Conservation (phyloP, 2,888 invertebrate genomes). For the Tubulanus polymorphus region DNA sequence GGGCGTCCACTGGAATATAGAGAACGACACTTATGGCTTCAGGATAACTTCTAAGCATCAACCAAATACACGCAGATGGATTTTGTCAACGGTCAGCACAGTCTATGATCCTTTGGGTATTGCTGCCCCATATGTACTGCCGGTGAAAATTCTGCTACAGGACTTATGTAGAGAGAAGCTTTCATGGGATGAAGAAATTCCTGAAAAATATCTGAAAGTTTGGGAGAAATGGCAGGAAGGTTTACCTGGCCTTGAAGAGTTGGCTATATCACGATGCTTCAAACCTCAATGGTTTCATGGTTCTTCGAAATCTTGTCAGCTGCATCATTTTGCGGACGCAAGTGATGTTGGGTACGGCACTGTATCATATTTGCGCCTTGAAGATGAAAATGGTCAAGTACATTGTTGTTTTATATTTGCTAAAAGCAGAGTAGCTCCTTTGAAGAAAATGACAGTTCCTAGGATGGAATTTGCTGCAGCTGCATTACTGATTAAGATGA, state of each 20-base stretch:
- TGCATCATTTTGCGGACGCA: slow-evolving; percentile 17
- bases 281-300: not conserved
- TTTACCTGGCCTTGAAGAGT: not conserved
- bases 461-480: slow-evolving; percentile 6
- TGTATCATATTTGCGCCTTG: slow-evolving; percentile 13
- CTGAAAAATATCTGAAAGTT: not conserved
- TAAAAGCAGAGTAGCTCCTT: slow-evolving; percentile 1
- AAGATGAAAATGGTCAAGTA: slow-evolving; percentile 2
- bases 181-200: not conserved
- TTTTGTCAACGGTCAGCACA: not conserved
- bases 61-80: not conserved
- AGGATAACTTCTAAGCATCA: not conserved
- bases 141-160: slow-evolving; percentile 6
- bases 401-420: slow-evolving; percentile 14
- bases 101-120: not conserved
- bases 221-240: not conserved
- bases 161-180: not conserved
- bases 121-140: not conserved
- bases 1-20: not conserved
- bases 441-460: slow-evolving; percentile 3
- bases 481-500: not conserved
- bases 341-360: slow-evolving; percentile 12
- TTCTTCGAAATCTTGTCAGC: slow-evolving; percentile 1
- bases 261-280: not conserved
- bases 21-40: slow-evolving; percentile 10